Evolutionary conservation across 2,888 invertebrate species (phyloP), one percentile per base, ranked within the genome.

Genomic region (Lycophotia porphyrea): DNA sequence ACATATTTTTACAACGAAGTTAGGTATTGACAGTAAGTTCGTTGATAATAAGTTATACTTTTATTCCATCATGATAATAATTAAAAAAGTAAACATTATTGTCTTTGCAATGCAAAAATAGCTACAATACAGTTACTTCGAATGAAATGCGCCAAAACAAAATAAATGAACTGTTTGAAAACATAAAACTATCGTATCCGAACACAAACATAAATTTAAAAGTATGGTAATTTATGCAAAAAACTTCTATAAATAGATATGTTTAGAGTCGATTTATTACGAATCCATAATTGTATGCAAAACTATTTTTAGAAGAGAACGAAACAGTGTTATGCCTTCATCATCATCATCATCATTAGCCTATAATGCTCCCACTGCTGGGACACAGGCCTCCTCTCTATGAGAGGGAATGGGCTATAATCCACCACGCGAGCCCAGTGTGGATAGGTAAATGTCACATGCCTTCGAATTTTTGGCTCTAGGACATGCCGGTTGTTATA

Each of bases 191-290:
- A 24, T 8, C 24, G 24, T 49, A 24, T n/a, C 4, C 11, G 3
- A 52, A 24, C n/a, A 52, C 11, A 9, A 47, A 5, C 0, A n/a
- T 4, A 52, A 52, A 11, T n/a, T 1, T 7, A 13, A 52, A 52
- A n/a, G 11, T 11, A 1, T n/a, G n/a, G n/a, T 9, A 21, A 21
- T 47, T 8, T 49, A 49, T n/a, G 7, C 4, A 52, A 52, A 49
- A 8, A n/a, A 52, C n/a, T 11, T 52, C n/a, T 52, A 11, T 52
- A 52, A 11, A 52, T 52, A 52, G n/a, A n/a, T 52, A n/a, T 49
- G 39, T 61, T 18, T 21, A 42, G 21, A 74, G 21, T 49, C 1
- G n/a, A n/a, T 58, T 61, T n/a, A 13, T 75, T 52, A 74, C 34
- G 24, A 47, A 24, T 52, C 49, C 5, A 9, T 5, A 24, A 5